Percentiles rank a stretch among this genome's conserved stretches.
Evolutionary conservation across 2,113 vertebrate genomes (phyloP).

Genomic region (Alectura lathami): DNA sequence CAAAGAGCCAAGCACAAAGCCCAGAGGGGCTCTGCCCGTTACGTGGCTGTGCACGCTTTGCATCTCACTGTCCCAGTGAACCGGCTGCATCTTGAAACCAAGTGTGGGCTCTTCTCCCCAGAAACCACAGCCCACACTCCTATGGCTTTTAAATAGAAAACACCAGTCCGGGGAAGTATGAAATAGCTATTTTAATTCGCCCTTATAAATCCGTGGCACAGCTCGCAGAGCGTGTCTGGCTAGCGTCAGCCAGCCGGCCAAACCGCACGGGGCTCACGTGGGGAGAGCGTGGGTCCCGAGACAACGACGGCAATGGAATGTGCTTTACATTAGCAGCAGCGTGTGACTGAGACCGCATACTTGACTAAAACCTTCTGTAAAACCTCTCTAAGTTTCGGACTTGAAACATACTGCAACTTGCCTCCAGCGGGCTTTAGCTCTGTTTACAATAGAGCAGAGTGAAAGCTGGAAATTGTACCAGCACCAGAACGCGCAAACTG

Average conservation of each 20-base stretch:
- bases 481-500: background rate
- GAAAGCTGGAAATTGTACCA: background rate
- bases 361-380: background rate
- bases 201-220: conserved; percentile 3
- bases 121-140: background rate
- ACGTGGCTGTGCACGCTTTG: no score
- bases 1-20: background rate
- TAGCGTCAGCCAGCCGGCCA: conserved; percentile 7
- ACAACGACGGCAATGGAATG: background rate
- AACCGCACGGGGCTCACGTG: background rate
- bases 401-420: background rate
- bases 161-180: background rate
- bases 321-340: background rate
- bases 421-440: background rate
- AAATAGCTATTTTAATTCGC: conserved; percentile 33
- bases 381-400: background rate
- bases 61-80: background rate
- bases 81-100: no score
- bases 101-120: background rate
- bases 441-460: accelerated
- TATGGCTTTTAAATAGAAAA: conserved; percentile 39
- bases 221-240: background rate
- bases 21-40: no score
- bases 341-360: background rate
- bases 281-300: no score